A percentile compares a stretch with the other conserved stretches of the same genome.
phyloP scores from a whole-genome alignment of 2,113 vertebrate species.

The Microtus ochrogaster region DNA sequence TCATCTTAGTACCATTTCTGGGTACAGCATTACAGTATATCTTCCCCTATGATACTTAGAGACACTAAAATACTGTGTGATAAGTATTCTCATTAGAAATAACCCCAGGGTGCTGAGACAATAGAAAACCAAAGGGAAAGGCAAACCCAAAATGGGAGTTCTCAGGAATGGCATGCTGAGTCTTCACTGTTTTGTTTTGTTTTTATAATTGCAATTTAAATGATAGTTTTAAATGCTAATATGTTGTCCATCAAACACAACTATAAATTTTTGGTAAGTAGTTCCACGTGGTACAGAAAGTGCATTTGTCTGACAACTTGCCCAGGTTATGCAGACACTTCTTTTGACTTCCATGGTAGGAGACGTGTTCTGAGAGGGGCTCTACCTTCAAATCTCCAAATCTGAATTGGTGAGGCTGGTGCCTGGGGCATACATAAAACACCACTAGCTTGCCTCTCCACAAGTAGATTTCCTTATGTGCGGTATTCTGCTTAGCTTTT shows the following conservation, averaged over 20 bases:
- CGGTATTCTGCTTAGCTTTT: neutral
- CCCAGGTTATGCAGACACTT: neutral
- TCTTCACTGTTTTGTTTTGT: neutral
- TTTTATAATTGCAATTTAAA: neutral
- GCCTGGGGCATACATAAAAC: neutral
- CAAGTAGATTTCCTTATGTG: neutral
- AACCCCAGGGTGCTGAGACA: neutral
- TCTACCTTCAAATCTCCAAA: neutral
- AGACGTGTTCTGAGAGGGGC: neutral
- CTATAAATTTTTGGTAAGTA: conserved; percentile 13
- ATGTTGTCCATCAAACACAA: neutral
- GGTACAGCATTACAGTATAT: neutral
- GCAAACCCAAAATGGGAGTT: neutral
- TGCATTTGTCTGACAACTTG: conserved; percentile 29
- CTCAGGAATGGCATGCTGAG: neutral
- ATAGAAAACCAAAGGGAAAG: neutral
- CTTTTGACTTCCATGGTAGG: neutral
- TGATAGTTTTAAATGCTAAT: conserved; percentile 52
- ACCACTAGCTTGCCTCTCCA: neutral
- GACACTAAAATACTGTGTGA: neutral
- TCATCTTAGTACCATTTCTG: conserved; percentile 37
- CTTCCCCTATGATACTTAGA: neutral
- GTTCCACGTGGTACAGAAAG: neutral
- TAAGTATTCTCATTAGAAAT: conserved; percentile 6
- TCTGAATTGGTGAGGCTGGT: neutral